A percentile compares a stretch with the other conserved stretches of the same genome.
Conservation (phyloP, 1,140 invertebrate species). For the Bilobella aurantiaca region DNA sequence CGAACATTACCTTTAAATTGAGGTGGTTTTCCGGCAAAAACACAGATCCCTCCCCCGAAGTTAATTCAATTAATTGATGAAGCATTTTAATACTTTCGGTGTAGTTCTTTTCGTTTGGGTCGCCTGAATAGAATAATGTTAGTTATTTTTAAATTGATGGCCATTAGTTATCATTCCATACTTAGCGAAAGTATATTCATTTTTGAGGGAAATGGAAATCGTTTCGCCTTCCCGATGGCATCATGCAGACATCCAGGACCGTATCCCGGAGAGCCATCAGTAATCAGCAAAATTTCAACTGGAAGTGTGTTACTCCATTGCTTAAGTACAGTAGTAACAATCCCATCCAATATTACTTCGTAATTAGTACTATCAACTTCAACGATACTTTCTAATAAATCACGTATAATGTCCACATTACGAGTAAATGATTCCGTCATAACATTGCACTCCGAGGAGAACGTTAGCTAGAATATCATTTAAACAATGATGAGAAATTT, state of each 20-base stretch:
- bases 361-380: constrained; percentile 75
- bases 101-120: constrained; percentile 41
- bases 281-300: constrained; percentile 57
- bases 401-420: constrained; percentile 66
- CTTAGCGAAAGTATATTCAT: constrained; percentile 61
- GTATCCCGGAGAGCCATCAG: constrained; percentile 64
- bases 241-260: constrained; percentile 51
- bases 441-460: constrained; percentile 69
- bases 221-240: constrained; percentile 53
- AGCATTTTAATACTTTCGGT: constrained; percentile 41
- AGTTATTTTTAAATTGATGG: background rate
- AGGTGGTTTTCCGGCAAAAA: constrained; percentile 51
- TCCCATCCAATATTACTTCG: constrained; percentile 60
- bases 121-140: constrained; percentile 41
- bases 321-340: constrained; percentile 61
- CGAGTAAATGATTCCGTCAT: constrained; percentile 63
- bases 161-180: constrained; percentile 14
- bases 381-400: constrained; percentile 59
- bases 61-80: constrained; percentile 48
- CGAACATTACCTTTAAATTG: constrained; percentile 42
- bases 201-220: constrained; percentile 70
- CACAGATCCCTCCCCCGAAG: constrained; percentile 53
- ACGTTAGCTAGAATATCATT: constrained; percentile 50
- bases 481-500: too few species aligned
- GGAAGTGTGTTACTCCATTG: constrained; percentile 52